Evolutionary conservation across 2,113 vertebrate genomes (phyloP), one percentile per base, ranked within the genome.

Genomic region (Romanogobio albipinnatus): DNA sequence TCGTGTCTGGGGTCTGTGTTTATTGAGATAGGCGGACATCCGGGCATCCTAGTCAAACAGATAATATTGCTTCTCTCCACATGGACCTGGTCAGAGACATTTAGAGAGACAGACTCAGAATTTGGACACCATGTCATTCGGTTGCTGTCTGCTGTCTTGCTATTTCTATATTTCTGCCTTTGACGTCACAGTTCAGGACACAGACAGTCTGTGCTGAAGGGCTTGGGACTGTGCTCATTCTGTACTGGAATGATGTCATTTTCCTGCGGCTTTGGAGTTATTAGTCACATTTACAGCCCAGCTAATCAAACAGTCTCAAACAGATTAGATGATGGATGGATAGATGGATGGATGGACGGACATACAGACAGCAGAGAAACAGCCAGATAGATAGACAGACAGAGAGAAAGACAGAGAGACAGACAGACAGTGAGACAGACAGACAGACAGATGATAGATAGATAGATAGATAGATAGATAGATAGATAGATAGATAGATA

Each of bases 1-100:
- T 81, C 33, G 61, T 74, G 75, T 53, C 81, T 85, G 79, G 24
- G 85, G 71, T 81, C 75, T 51, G 84, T 88, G 51, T 58, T 84
- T 83, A 66, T 73, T 85, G 78, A 87, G 62, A 76, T 83, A 43
- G 81, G 29, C 62, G 43, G 74, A 81, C n/a, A 81, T 22, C 6
- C 13, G 51, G 33, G 22, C 49, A 78, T 81, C 29, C 33, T 66
- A 66, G n/a, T 81, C 78, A 66, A 81, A 81, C 26, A 43, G 76
- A 78, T 58, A 76, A 73, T 11, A n/a, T 43, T 49, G 77, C 14
- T 19, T 4, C 33, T 56, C 51, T 47, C 85, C 53, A 29, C 26
- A 62, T 24, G 9, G n/a, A 80, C 22, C 39, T 47, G n/a, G 22
- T 80, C n/a, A 45, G 36, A 64, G 4, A 19, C 15, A 15, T 17